phyloP scores from a whole-genome alignment of 2,113 vertebrate species.

The Mandrillus leucophaeus region DNA sequence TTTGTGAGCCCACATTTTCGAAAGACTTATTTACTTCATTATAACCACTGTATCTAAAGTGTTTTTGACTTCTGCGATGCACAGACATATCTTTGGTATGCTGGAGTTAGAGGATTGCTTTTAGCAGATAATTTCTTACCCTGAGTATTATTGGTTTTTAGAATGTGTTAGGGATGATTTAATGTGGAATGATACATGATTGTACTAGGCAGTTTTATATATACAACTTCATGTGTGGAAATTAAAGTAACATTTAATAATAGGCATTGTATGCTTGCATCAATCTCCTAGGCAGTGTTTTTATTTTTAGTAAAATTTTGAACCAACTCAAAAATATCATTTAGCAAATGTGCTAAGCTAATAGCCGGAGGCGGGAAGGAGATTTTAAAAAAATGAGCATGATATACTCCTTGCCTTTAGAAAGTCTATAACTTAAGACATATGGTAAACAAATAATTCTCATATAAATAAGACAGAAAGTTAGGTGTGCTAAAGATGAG shows the following conservation, averaged over 20 bases:
- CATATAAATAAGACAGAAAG: background rate
- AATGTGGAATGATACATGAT: background rate
- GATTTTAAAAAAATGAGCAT: background rate
- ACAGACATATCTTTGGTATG: background rate
- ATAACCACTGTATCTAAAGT: background rate
- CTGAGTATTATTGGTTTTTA: background rate
- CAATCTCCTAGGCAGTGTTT: background rate
- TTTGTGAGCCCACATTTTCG: background rate
- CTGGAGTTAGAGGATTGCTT: background rate
- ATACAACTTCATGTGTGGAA: background rate
- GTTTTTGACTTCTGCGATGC: background rate
- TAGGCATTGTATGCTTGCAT: background rate
- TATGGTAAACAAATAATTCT: background rate
- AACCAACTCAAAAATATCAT: background rate
- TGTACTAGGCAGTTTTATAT: background rate
- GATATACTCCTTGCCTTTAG: background rate
- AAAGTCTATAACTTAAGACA: background rate
- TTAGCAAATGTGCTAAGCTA: background rate
- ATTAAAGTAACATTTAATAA: conserved; percentile 20
- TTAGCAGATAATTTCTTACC: background rate
- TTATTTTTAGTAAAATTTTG: background rate
- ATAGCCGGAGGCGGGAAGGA: background rate
- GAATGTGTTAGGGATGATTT: background rate
- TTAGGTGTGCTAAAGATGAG: background rate
- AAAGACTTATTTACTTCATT: background rate